Percentiles rank a stretch among this genome's conserved stretches.
Conservation (phyloP, 2,113 vertebrate species). For the Datnioides undecimradiatus region DNA sequence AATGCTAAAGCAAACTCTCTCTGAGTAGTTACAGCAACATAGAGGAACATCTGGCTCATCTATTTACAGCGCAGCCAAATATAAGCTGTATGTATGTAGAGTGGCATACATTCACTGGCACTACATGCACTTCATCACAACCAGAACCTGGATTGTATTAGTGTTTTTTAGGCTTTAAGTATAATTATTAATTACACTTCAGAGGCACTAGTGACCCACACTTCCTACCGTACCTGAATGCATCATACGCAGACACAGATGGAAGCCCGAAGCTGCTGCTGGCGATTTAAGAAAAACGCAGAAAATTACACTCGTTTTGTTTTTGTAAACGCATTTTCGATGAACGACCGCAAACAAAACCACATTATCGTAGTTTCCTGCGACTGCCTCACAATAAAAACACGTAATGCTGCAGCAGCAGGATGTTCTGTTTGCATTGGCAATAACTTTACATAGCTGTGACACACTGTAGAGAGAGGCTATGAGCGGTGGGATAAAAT, state of each 20-base stretch:
- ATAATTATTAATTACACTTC: too few relatives aligned
- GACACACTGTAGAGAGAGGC: background rate
- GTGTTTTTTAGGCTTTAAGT: background rate
- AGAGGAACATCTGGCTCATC: background rate
- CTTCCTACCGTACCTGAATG: background rate
- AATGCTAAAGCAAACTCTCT: background rate
- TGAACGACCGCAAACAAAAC: background rate
- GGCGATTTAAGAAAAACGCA: background rate
- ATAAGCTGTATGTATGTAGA: too few relatives aligned
- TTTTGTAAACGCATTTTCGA: background rate
- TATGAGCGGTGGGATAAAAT: background rate
- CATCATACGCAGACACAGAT: background rate
- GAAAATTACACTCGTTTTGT: background rate
- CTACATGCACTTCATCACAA: too few relatives aligned
- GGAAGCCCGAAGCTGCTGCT: background rate
- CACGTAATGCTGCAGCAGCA: background rate
- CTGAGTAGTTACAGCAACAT: background rate
- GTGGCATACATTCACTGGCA: too few relatives aligned
- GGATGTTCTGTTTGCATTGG: background rate
- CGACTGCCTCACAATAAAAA: background rate
- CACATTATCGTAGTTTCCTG: background rate
- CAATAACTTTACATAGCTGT: background rate
- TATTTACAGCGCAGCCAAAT: background rate
- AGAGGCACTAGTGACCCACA: background rate
- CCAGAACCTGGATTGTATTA: too few relatives aligned